These are phyloP conservation scores for Actinia equina DNA, from an alignment of 64 coral and sea anemone species.

Conservation along the genomic window DNA sequence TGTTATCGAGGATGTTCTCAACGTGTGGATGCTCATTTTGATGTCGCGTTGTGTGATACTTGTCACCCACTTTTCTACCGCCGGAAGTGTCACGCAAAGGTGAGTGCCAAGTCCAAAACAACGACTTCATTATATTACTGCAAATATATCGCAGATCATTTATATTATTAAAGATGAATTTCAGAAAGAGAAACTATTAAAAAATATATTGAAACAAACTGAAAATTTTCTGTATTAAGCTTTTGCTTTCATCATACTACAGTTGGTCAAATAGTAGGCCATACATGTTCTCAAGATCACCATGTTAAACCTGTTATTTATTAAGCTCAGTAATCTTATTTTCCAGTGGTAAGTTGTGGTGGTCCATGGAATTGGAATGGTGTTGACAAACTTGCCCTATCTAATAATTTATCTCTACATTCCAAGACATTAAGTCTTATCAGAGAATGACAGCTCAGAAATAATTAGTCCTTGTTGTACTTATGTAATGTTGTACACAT, in stretches of 20 bases:
- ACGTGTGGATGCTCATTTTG: slow-evolving; percentile 84
- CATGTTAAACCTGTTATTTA: neutral
- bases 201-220: no score
- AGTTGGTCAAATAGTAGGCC: neutral
- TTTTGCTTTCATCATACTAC: no score
- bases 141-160: neutral
- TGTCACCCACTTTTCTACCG: slow-evolving; percentile 96
- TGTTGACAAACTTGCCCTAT: slow-evolving; percentile 3
- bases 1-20: slow-evolving; percentile 88
- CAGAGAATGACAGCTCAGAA: neutral
- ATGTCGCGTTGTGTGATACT: slow-evolving; percentile 87
- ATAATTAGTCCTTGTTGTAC: neutral
- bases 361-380: neutral
- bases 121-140: neutral
- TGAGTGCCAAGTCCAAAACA: slow-evolving; percentile 26
- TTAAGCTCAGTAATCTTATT: neutral
- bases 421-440: neutral
- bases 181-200: no score
- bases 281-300: neutral
- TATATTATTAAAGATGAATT: no score
- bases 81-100: slow-evolving; percentile 99
- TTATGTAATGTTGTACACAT: neutral
- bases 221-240: no score
- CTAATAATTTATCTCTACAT: slow-evolving; percentile 11
- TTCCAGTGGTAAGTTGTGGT: neutral